Base-by-base conservation (phyloP, 2,888 invertebrate genomes). In the Nysson spinosus region DNA sequence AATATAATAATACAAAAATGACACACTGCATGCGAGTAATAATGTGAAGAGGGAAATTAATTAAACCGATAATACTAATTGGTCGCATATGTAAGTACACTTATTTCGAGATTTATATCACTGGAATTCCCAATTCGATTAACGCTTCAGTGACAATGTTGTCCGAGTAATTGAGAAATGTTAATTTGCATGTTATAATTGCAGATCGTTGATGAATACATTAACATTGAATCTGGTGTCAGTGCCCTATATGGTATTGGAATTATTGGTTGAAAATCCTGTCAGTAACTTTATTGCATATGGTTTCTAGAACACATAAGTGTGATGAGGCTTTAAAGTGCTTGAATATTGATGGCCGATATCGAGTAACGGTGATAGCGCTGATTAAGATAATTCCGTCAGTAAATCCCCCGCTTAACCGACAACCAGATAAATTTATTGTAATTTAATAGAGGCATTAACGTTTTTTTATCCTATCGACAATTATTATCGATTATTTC, bases 351-450 rank as follows among this genome's bases (percentile, higher is more conserved):
- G n/a, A 19, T 9, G 5, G 11, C n/a, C 5, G 20, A 39, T 39
- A 19, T 19, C 37, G 19, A 39, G 4, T 39, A 39, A 24, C 16
- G 16, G 4, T 17, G 28, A n/a, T 14, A 14, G 30, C 3, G 28
- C 6, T 5, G 42, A 22, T 24, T 42, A 42, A 42, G 42, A 42
- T 42, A 42, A 42, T 26, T 7, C 12, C 17, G 7, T 20, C 30
- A 5, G 16, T 4, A 19, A 9, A 7, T 9, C 20, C 2, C n/a
- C 3, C 9, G 19, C n/a, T 39, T n/a, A 1, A 1, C n/a, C 20
- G 16, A 17, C 12, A 7, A 39, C 1, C 4, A n/a, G 11, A 39
- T 39, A n/a, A 19, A 39, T 39, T 39, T 39, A 19, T 39, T 39
- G 1, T 20, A 11, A 39, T 39, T 9, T 20, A n/a, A 19, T 39